These are phyloP conservation scores for Brachycybe producta DNA, from an alignment of 2,888 invertebrate genomes.

Conservation along the genomic window DNA sequence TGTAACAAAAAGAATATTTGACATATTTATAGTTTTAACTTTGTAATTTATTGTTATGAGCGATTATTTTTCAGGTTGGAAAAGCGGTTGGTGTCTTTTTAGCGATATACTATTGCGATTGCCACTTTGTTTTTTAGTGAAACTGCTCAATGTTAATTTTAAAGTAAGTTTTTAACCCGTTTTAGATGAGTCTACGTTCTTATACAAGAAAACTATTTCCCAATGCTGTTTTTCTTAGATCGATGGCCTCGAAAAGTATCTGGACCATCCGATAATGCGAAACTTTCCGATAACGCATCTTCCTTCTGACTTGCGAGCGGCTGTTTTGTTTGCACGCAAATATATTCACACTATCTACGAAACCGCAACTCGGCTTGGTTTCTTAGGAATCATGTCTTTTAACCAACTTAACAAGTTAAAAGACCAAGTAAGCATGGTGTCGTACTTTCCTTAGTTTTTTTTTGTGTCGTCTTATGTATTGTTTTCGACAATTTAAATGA, in stretches of 20 bases:
- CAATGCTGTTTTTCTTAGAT: slow-evolving; percentile 28
- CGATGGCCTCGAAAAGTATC: slow-evolving; percentile 43
- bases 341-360: slow-evolving; percentile 47
- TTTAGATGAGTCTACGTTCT: neutral
- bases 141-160: slow-evolving; percentile 47
- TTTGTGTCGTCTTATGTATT: neutral
- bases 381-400: slow-evolving; percentile 54
- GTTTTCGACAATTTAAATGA: slow-evolving; percentile 18
- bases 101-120: slow-evolving; percentile 54
- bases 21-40: too few relatives aligned
- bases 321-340: slow-evolving; percentile 42
- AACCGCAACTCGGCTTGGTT: slow-evolving; percentile 45
- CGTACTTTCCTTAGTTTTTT: neutral
- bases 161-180: slow-evolving; percentile 28
- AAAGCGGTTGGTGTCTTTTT: slow-evolving; percentile 52
- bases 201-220: neutral
- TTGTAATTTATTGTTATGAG: too few relatives aligned
- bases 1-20: too few relatives aligned
- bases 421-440: slow-evolving; percentile 42
- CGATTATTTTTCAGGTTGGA: slow-evolving; percentile 39
- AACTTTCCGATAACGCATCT: slow-evolving; percentile 48
- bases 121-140: slow-evolving; percentile 55
- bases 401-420: slow-evolving; percentile 57
- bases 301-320: slow-evolving; percentile 41
- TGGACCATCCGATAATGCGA: slow-evolving; percentile 52